Base-by-base conservation (phyloP, 1,140 invertebrate genomes). In the Adelges cooleyi region DNA sequence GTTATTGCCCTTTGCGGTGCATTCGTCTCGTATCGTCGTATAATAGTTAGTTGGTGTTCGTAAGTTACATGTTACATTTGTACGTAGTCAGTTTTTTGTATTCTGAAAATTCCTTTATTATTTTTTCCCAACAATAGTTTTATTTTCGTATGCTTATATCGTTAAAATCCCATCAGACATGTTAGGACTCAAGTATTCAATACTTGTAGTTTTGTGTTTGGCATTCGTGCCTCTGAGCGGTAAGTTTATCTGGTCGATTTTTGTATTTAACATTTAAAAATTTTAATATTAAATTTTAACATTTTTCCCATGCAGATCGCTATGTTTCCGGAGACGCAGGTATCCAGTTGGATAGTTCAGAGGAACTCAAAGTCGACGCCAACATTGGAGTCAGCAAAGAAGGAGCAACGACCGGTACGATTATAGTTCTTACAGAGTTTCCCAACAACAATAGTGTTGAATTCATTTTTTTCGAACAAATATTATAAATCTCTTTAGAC, bases 341-440 rank as follows among this genome's bases (percentile, higher is more conserved):
- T 1, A 23, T 1, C 0, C 38, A 62, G 22, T 40, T 23, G 15
- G 56, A 62, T n/a, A 33, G 44, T 15, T 1, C 44, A 0, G n/a
- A 48, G 10, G 17, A 11, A 1, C 27, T 46, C 18, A 59, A 22
- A 6, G 40, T 59, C 22, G 25, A 22, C 1, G 11, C 8, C n/a
- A 62, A 18, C 2, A 13, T 62, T 15, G 56, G 56, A 9, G 56
- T 10, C 13, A 62, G 56, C 5, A 62, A 62, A 48, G 42, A 46
- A 22, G 56, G 56, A 22, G 56, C 56, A 29, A 46, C 44, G 18
- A 62, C 56, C 20, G 56, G 56, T 62, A 46, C 5, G 29, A 33
- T 33, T n/a, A n/a, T n/a, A n/a, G n/a, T n/a, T n/a, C n/a, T n/a
- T n/a, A n/a, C n/a, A n/a, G n/a, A 59, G 13, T 3, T 59, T 15